Base-by-base conservation (phyloP, 2,797 vertebrate species). In the Graptemys geographica region DNA sequence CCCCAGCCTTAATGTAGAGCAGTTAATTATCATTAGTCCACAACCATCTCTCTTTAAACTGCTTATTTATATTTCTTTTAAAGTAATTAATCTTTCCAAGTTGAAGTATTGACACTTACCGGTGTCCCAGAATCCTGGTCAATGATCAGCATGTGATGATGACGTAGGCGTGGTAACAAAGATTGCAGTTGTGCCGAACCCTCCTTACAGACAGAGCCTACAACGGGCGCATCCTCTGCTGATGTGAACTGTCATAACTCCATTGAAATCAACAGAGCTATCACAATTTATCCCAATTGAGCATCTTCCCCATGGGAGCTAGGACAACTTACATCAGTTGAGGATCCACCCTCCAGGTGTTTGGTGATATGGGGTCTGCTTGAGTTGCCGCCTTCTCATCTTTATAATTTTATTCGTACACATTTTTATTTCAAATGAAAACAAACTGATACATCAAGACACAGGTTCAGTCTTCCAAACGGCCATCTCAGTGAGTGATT, bases 21-120 rank as follows among this genome's bases (percentile, higher is more conserved):
- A 88, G 55, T 96, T 92, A 91, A 83, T 89, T 53, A 80, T 85
- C 83, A 90, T 96, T 90, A 91, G 52, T 65, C 52, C 11, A 52
- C 47, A 76, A 11, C 84, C 93, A 12, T 82, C 53, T 80, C 56
- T 72, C 49, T 83, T 87, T 83, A 94, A 89, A 89, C 25, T 53
- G 52, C 28, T 88, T 59, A 83, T 72, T 92, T 92, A 83, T 55
- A 74, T 79, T 79, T n/a, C 79, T 41, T 83, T 78, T 33, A 21
- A 52, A 85, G 53, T 51, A 53, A 37, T 53, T 51, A 74, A 52
- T 37, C 69, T 83, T 2, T 12, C 79, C 93, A 90, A 1, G 19
- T 72, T 91, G 23, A 90, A 78, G 79, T 93, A 49, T 19, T 83
- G 28, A 6, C 47, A 65, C 6, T 13, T 72, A 53, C 3, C 65